A percentile compares a stretch with the other conserved stretches of the same genome.
Conservation (phyloP, 2,113 vertebrate species). For the Crotalus helleri region DNA sequence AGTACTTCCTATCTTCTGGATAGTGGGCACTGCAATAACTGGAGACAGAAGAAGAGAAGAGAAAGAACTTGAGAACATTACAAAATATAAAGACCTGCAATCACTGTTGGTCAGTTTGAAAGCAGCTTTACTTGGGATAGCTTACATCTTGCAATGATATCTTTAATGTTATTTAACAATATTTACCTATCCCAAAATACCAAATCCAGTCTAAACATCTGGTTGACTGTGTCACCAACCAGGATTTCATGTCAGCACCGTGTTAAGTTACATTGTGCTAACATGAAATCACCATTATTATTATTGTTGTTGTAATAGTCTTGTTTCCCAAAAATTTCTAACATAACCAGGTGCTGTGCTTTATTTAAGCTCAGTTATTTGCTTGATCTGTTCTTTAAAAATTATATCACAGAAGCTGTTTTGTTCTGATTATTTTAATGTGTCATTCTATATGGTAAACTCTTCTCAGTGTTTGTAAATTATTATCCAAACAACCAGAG, state of each 20-base stretch:
- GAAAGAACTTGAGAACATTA: background rate
- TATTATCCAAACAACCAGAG: conserved; percentile 57
- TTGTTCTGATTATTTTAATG: conserved; percentile 30
- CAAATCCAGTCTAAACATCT: background rate
- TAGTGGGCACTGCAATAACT: background rate
- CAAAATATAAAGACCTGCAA: background rate
- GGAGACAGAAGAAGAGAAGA: background rate
- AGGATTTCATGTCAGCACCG: background rate
- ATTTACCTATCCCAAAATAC: background rate
- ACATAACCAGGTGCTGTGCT: conserved; percentile 18
- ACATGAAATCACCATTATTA: background rate
- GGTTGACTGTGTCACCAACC: background rate
- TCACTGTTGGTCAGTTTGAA: background rate
- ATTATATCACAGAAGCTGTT: background rate
- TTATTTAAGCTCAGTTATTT: conserved; percentile 25
- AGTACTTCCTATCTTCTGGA: background rate
- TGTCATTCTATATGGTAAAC: conserved; percentile 20
- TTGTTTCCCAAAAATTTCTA: background rate
- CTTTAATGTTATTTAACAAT: background rate
- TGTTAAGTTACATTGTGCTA: background rate
- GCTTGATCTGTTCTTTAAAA: background rate
- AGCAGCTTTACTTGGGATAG: background rate
- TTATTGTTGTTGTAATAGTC: background rate
- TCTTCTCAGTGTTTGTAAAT: conserved; percentile 53
- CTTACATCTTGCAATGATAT: background rate